phyloP scores from a whole-genome alignment of 2,888 invertebrate genomes.

The Mamestra brassicae region DNA sequence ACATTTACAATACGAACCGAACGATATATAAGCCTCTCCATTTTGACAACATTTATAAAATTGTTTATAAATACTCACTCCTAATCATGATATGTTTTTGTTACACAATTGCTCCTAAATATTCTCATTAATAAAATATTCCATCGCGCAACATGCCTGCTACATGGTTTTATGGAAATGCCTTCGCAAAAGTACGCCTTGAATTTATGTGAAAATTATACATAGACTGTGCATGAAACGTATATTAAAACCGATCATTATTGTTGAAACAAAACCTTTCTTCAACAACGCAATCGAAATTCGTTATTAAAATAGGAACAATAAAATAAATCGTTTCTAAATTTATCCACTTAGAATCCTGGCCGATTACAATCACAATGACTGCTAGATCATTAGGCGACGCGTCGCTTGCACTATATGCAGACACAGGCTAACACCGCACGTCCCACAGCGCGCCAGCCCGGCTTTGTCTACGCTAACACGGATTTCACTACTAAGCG shows the following conservation, averaged over 20 bases:
- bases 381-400: slow-evolving; percentile 57
- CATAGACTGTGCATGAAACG: slow-evolving; percentile 35
- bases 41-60: slow-evolving; percentile 82
- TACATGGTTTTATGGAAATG: slow-evolving; percentile 36
- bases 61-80: slow-evolving; percentile 83
- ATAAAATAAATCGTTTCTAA: neutral
- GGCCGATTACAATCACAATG: slow-evolving; percentile 29
- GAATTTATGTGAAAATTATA: slow-evolving; percentile 36
- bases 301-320: neutral
- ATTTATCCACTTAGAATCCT: slow-evolving; percentile 22
- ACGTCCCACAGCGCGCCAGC: slow-evolving; percentile 33
- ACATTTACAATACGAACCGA: slow-evolving; percentile 55
- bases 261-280: neutral
- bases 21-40: slow-evolving; percentile 50
- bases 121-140: slow-evolving; percentile 57
- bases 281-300: neutral
- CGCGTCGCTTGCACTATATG: slow-evolving; percentile 16
- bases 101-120: slow-evolving; percentile 78
- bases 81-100: slow-evolving; percentile 88
- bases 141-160: slow-evolving; percentile 55
- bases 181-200: slow-evolving; percentile 10
- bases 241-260: slow-evolving; percentile 10
- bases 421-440: slow-evolving; percentile 39
- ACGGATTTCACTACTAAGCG: slow-evolving; percentile 43
- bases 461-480: slow-evolving; percentile 51